phyloP scores from a whole-genome alignment of 2,888 invertebrate genomes.

The Colletes collaris region DNA sequence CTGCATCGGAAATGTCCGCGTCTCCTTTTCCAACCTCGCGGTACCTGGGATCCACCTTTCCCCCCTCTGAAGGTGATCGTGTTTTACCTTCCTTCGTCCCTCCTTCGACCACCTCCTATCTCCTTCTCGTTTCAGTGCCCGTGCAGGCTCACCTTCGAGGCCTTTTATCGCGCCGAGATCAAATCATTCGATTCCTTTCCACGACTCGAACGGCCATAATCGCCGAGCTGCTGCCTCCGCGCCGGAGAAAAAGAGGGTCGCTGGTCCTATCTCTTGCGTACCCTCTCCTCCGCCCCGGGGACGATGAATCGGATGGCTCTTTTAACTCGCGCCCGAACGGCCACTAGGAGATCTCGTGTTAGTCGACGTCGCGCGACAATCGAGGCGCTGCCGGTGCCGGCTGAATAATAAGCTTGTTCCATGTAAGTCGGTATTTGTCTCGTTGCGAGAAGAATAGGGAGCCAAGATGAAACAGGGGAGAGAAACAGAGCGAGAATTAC shows the following conservation, averaged over 20 bases:
- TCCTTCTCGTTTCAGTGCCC: neutral
- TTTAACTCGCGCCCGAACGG: constrained; percentile 53
- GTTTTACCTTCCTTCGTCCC: constrained; percentile 45
- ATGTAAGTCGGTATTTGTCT: neutral
- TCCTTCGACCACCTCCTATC: neutral
- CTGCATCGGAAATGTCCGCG: constrained; percentile 53
- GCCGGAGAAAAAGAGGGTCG: constrained; percentile 61
- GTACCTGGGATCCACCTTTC: constrained; percentile 41
- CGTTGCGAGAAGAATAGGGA: neutral
- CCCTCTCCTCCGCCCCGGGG: constrained; percentile 5
- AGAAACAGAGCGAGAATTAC: no score
- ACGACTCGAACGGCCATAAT: constrained; percentile 71
- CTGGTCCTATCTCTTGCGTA: constrained; percentile 52
- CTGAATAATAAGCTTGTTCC: constrained; percentile 19
- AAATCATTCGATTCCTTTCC: constrained; percentile 75
- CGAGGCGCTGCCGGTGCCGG: neutral
- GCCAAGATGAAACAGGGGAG: neutral
- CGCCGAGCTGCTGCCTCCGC: constrained; percentile 54
- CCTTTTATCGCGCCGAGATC: constrained; percentile 75
- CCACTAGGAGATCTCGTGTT: constrained; percentile 47
- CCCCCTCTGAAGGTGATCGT: constrained; percentile 43
- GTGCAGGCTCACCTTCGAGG: constrained; percentile 40
- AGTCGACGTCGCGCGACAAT: constrained; percentile 2
- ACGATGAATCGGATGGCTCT: constrained; percentile 60
- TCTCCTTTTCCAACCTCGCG: constrained; percentile 45